Evolutionary conservation across 2,888 invertebrate genomes (phyloP).

Genomic region (Penaeus monodon): DNA sequence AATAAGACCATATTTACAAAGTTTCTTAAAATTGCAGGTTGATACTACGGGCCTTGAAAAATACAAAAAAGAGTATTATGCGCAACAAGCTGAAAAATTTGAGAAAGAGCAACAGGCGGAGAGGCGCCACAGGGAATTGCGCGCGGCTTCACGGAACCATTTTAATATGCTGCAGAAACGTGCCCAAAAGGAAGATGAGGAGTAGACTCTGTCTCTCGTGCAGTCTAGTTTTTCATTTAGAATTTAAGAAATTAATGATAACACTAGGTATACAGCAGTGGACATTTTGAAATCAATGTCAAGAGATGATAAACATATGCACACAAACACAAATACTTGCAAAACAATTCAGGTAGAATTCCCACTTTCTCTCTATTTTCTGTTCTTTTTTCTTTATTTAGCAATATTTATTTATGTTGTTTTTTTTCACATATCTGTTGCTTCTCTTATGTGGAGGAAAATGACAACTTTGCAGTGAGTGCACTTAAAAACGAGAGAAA

Average conservation of each 20-base stretch:
- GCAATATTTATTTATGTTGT: no score
- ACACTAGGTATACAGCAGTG: not conserved
- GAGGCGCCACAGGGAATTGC: slow-evolving; percentile 11
- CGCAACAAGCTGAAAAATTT: slow-evolving; percentile 2
- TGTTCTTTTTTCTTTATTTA: no score
- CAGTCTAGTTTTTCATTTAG: no score
- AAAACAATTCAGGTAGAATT: no score
- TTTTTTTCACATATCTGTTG: no score
- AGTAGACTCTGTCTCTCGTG: no score
- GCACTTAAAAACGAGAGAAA: no score
- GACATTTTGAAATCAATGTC: not conserved
- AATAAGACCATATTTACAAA: not conserved
- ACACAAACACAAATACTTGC: no score
- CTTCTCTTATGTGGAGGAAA: no score
- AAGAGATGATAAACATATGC: not conserved
- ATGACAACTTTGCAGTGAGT: no score
- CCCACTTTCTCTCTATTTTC: no score
- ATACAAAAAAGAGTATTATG: slow-evolving; percentile 43
- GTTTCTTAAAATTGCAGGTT: slow-evolving; percentile 9
- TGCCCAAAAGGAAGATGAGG: not conserved
- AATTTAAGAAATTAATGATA: not conserved
- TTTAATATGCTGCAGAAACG: not conserved
- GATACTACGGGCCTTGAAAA: slow-evolving; percentile 35
- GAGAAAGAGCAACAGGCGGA: slow-evolving; percentile 21
- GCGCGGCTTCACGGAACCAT: not conserved